These are phyloP conservation scores for Myzus persicae DNA, from an alignment of 1,140 invertebrate genomes.

Conservation along the genomic window DNA sequence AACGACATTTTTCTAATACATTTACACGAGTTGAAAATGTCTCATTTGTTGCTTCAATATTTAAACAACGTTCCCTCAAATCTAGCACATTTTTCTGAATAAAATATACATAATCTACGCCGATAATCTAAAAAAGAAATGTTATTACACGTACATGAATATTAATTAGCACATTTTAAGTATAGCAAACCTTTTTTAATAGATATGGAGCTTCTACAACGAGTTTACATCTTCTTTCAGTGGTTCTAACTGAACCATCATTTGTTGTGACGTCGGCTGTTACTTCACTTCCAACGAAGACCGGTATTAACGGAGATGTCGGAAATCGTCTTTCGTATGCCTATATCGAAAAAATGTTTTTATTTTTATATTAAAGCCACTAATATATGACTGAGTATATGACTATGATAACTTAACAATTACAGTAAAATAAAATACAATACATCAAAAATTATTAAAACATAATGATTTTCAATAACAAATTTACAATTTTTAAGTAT, in stretches of 20 bases:
- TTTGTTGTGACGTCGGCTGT: conserved; percentile 79
- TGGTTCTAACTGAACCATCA: conserved; percentile 81
- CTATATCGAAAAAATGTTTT: no score
- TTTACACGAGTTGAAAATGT: conserved; percentile 86
- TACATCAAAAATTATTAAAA: conserved; percentile 58
- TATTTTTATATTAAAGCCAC: no score
- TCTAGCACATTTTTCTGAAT: conserved; percentile 92
- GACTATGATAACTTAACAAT: no score
- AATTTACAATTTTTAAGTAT: neutral
- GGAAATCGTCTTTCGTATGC: conserved; percentile 94
- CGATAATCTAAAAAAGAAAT: conserved; percentile 80
- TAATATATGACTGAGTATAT: no score
- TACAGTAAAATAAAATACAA: no score
- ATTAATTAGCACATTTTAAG: neutral
- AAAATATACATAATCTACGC: conserved; percentile 92
- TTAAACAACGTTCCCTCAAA: conserved; percentile 77
- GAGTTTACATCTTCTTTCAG: conserved; percentile 90
- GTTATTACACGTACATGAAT: neutral
- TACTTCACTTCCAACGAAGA: conserved; percentile 90
- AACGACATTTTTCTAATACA: conserved; percentile 91
- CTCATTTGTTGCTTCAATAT: conserved; percentile 95
- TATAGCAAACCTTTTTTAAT: conserved; percentile 82
- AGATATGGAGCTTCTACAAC: conserved; percentile 95
- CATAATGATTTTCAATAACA: neutral
- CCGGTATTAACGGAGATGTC: conserved; percentile 92